Evolutionary conservation across 2,888 invertebrate species (phyloP).

Genomic region (Lithophane socia): DNA sequence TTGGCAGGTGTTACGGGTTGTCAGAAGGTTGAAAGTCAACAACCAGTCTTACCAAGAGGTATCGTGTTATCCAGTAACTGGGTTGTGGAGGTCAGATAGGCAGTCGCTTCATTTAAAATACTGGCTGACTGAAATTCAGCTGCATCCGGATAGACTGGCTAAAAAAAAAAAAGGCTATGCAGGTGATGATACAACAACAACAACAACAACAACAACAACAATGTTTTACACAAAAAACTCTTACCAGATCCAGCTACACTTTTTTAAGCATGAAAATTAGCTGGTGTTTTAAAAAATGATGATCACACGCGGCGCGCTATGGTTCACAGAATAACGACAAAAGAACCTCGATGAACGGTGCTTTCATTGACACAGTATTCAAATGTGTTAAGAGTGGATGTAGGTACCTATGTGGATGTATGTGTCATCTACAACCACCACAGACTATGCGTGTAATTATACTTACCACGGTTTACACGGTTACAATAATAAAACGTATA

Average conservation of each 20-base stretch:
- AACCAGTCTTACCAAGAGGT: too few species aligned
- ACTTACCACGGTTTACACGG: not conserved
- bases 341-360: slow-evolving; percentile 39
- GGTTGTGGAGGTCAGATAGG: too few species aligned
- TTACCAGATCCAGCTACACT: not conserved
- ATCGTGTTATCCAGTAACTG: too few species aligned
- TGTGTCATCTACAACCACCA: slow-evolving; percentile 6
- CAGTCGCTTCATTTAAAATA: too few species aligned
- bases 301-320: slow-evolving; percentile 25
- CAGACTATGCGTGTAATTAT: not conserved
- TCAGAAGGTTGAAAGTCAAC: too few species aligned
- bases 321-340: slow-evolving; percentile 61
- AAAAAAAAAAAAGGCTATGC: too few species aligned
- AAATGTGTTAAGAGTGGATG: slow-evolving; percentile 37
- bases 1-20: too few species aligned
- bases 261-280: slow-evolving; percentile 30
- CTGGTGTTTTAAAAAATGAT: slow-evolving; percentile 30
- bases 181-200: not conserved
- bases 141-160: too few species aligned
- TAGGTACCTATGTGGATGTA: slow-evolving; percentile 3
- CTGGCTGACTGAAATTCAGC: too few species aligned
- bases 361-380: slow-evolving; percentile 53
- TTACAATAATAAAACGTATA: not conserved
- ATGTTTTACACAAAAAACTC: not conserved
- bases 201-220: not conserved